phyloP scores from a whole-genome alignment of 1,140 invertebrate species.

The Polypedilum pembai region DNA sequence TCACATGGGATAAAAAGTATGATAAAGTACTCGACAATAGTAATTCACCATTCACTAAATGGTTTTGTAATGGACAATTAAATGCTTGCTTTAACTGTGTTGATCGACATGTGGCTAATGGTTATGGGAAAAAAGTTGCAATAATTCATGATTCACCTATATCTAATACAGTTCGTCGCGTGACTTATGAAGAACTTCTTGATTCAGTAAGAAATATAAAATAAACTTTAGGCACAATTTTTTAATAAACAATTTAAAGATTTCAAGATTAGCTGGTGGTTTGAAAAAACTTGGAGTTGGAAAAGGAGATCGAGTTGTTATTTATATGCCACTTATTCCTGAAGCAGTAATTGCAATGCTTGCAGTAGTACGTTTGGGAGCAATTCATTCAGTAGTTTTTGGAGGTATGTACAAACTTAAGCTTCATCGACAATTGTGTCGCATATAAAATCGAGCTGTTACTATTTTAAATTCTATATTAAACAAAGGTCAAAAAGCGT shows the following conservation, averaged over 20 bases:
- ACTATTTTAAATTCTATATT: slow-evolving; percentile 1
- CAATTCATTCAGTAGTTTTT: slow-evolving; percentile 81
- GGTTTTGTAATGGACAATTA: slow-evolving; percentile 82
- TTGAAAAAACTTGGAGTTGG: slow-evolving; percentile 63
- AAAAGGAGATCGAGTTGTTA: slow-evolving; percentile 68
- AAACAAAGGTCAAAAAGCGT: slow-evolving; percentile 22
- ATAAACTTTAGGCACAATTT: slow-evolving; percentile 13
- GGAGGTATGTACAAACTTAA: slow-evolving; percentile 53
- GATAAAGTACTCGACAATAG: slow-evolving; percentile 73
- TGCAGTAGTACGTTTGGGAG: slow-evolving; percentile 71
- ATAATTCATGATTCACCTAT: slow-evolving; percentile 86
- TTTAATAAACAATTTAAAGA: slow-evolving; percentile 44
- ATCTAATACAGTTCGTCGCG: slow-evolving; percentile 61
- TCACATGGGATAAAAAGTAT: slow-evolving; percentile 81
- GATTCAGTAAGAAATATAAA: slow-evolving; percentile 53
- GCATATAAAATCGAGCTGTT: background rate
- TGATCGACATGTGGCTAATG: slow-evolving; percentile 77
- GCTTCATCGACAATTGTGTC: background rate
- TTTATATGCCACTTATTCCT: slow-evolving; percentile 88
- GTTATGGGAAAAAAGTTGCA: slow-evolving; percentile 67
- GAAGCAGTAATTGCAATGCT: slow-evolving; percentile 81
- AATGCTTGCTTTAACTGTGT: slow-evolving; percentile 91
- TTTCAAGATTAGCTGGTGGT: slow-evolving; percentile 67
- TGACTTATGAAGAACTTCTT: slow-evolving; percentile 74
- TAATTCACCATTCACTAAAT: slow-evolving; percentile 80